Conservation (phyloP, 2,113 vertebrate species). For the Microtus oregoni region DNA sequence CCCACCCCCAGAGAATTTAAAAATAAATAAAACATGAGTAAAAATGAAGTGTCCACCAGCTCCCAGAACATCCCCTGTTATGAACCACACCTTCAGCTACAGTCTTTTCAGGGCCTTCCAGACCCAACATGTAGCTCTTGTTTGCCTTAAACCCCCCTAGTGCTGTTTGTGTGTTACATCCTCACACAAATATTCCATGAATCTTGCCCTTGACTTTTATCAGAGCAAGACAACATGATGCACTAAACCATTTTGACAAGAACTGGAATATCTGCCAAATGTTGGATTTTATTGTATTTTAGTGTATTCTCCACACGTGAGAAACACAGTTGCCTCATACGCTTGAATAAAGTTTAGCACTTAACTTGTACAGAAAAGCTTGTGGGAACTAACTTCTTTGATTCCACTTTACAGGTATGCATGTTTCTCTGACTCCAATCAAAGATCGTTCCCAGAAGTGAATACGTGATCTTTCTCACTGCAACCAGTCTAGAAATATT, state of each 20-base stretch:
- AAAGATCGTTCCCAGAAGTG: slow-evolving; percentile 31
- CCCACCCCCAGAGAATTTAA: background rate
- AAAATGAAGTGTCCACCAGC: background rate
- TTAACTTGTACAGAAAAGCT: background rate
- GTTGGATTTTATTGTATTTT: background rate
- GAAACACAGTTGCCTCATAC: background rate
- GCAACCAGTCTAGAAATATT: slow-evolving; percentile 23
- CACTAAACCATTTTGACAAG: background rate
- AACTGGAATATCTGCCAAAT: background rate
- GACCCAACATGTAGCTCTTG: background rate
- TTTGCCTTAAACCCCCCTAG: background rate
- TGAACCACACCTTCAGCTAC: background rate
- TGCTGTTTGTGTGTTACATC: background rate
- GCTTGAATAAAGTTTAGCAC: slow-evolving; percentile 10
- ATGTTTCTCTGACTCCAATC: background rate
- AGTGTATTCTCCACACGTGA: slow-evolving; percentile 22
- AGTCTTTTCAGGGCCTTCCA: background rate
- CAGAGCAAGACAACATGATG: background rate
- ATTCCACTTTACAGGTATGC: background rate
- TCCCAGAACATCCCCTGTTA: background rate
- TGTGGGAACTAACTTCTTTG: slow-evolving; percentile 18
- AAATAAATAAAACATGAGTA: background rate
- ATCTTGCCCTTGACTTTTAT: background rate
- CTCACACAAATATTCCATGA: background rate
- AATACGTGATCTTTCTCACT: slow-evolving; percentile 16